A percentile compares a stretch with the other conserved stretches of the same genome.
These are phyloP conservation scores for Danionella dracula DNA, from an alignment of 2,797 vertebrate species.

Conservation along the genomic window DNA sequence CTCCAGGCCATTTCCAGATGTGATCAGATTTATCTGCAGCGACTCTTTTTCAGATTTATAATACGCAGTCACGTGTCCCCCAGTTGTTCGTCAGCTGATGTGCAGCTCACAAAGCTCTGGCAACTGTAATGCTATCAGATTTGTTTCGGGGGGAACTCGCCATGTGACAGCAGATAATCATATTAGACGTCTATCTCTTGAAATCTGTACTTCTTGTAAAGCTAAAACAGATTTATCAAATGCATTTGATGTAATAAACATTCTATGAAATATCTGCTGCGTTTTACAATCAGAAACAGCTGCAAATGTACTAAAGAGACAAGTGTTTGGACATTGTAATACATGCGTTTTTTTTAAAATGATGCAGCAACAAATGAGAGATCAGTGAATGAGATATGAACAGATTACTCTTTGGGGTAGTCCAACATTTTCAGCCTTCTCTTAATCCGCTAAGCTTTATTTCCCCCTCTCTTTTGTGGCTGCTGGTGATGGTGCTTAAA, in stretches of 20 bases:
- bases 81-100: not conserved
- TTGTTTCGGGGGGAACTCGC: not conserved
- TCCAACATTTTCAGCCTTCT: conserved; percentile 55
- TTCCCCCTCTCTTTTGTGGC: conserved; percentile 8
- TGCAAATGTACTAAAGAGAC: too few relatives aligned
- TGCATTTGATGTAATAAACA: too few relatives aligned
- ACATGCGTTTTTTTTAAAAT: conserved; percentile 27
- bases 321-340: too few relatives aligned
- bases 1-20: conserved; percentile 17
- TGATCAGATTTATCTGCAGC: conserved; percentile 28
- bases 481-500: too few relatives aligned
- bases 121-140: conserved; percentile 23
- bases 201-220: not conserved
- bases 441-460: conserved; percentile 62
- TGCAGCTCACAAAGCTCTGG: conserved; percentile 36
- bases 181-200: not conserved
- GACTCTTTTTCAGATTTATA: conserved; percentile 6
- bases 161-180: not conserved
- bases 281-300: too few relatives aligned
- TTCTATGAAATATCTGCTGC: too few relatives aligned
- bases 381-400: conserved; percentile 50
- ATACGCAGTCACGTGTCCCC: not conserved
- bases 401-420: conserved; percentile 60
- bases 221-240: not conserved
- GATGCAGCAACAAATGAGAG: conserved; percentile 37